A percentile compares a stretch with the other conserved stretches of the same genome.
phyloP scores from a whole-genome alignment of 2,113 vertebrate genomes.

The Strix aluco region DNA sequence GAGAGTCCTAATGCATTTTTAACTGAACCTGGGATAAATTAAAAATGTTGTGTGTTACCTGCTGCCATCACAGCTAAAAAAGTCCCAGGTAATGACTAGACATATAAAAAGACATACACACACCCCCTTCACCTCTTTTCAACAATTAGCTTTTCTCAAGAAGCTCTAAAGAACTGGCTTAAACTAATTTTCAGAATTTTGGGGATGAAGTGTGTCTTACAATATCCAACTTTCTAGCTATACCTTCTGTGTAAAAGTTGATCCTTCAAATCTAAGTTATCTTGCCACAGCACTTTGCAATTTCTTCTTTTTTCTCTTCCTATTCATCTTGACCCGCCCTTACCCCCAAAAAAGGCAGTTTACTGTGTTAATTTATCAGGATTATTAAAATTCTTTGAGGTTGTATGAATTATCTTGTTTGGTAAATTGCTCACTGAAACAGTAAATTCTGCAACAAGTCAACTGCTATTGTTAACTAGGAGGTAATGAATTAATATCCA shows the following conservation, averaged over 20 bases:
- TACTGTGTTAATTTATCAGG: not conserved
- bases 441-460: not conserved
- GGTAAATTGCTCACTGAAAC: not conserved
- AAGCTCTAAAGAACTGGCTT: not conserved
- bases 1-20: not conserved
- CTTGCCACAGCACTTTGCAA: not conserved
- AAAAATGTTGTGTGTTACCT: not conserved
- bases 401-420: not conserved
- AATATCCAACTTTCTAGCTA: not conserved
- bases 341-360: not conserved
- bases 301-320: not conserved
- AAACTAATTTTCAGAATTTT: not conserved
- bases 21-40: not conserved
- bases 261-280: not conserved
- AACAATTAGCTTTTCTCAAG: not conserved
- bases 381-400: not conserved
- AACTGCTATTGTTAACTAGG: not conserved
- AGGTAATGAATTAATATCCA: not conserved
- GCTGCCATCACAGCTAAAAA: not conserved
- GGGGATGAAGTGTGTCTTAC: not conserved
- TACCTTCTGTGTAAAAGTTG: not conserved
- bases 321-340: not conserved
- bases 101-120: not conserved
- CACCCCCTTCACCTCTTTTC: not conserved
- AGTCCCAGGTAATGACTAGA: not conserved